A percentile compares a stretch with the other conserved stretches of the same genome.
phyloP scores from a whole-genome alignment of 2,113 vertebrate species.

The Aegithalos caudatus region DNA sequence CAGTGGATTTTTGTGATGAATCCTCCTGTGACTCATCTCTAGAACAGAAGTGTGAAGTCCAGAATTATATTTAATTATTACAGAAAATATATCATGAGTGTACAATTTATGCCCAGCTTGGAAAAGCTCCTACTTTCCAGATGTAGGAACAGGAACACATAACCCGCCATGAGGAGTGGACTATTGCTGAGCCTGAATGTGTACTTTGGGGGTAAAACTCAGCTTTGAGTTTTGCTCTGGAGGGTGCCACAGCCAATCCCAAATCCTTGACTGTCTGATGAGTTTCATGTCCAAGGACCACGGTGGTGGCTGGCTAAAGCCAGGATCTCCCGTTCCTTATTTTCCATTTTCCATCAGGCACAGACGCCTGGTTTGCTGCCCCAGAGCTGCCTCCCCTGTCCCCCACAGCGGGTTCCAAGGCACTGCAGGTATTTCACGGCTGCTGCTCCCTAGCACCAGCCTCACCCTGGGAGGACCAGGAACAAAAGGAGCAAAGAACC shows the following conservation, averaged over 20 bases:
- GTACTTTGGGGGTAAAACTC: not conserved
- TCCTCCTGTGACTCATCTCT: not conserved
- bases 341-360: not conserved
- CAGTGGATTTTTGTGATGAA: not conserved
- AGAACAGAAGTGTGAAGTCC: not conserved
- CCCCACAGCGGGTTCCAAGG: not conserved
- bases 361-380: not conserved
- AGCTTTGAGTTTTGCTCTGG: not conserved
- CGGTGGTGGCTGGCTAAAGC: not conserved
- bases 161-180: not conserved
- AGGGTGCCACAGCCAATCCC: fast-evolving
- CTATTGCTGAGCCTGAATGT: not conserved
- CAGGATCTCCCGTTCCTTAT: too few species aligned
- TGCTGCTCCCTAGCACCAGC: not conserved
- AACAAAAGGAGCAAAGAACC: not conserved
- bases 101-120: not conserved
- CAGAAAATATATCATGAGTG: not conserved
- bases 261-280: not conserved
- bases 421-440: not conserved
- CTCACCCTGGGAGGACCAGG: not conserved
- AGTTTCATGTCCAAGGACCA: not conserved
- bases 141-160: not conserved
- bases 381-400: not conserved
- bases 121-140: not conserved
- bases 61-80: not conserved